Base-by-base conservation (phyloP, 2,113 vertebrate species). In the Amphiprion ocellaris region DNA sequence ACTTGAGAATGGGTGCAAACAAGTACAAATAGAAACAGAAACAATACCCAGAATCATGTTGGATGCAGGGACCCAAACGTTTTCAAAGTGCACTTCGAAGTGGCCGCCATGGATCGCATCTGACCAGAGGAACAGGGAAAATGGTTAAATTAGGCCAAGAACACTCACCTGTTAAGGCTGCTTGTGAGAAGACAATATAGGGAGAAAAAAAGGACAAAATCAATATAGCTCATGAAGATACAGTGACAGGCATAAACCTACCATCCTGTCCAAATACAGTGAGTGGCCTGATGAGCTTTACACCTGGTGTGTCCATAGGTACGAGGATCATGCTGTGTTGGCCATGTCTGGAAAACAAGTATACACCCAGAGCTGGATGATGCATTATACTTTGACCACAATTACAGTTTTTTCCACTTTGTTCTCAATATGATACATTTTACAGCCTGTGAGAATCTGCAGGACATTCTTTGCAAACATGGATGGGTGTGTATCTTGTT, bases 321-420 rank as follows among this genome's bases (percentile, higher is more conserved):
- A 99, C 95, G 49, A 99, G 94, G 71, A 99, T 80, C 96, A 98
- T 97, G 30, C 95, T 98, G 93, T 99, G 97, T 54, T 95, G 94
- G 53, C 83, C 61, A 30, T 98, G 94, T 70, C 98, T 98, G 74
- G 26, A 23, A 67, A 58, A 90, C 61, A 88, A 53, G 17, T 46
- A 53, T 2, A 70, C 0, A 50, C 24, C 1, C 44, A 24, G 62
- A 69, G 24, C 10, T 55, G 11, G 70, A 67, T 16, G 0, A 58
- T 0, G n/a, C 7, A n/a, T 56, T 17, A 47, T 8, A 62, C 19
- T 56, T 49, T 24, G 14, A 52, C 10, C 17, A 74, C 30, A 74
- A 24, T 41, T 37, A 69, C 4, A 15, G 19, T 4, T 26, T 11
- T 49, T 55, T 12, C 5, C 10, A 37, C 9, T 9, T 17, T 52